These are phyloP conservation scores for Onychorhynchus coronatus DNA, from an alignment of 2,113 vertebrate species.

Conservation along the genomic window DNA sequence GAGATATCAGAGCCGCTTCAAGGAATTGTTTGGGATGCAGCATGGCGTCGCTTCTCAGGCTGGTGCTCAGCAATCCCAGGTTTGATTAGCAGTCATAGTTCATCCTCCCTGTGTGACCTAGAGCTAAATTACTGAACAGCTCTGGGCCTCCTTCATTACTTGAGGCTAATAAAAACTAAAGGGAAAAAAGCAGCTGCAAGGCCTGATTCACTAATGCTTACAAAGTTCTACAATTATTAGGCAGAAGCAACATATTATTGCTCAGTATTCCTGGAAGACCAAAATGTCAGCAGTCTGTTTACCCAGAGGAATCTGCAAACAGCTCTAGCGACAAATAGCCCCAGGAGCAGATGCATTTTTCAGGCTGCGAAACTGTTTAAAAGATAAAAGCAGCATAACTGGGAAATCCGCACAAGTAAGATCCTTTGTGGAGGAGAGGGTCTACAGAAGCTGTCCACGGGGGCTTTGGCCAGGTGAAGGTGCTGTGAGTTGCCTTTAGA, in stretches of 20 bases:
- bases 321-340: not conserved
- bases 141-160: not conserved
- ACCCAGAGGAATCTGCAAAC: constrained; percentile 14
- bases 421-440: not conserved
- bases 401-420: not conserved
- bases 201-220: not conserved
- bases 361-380: not conserved
- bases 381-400: not conserved
- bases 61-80: not conserved
- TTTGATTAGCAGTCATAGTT: not conserved
- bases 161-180: not conserved
- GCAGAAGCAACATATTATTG: not conserved
- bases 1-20: not conserved
- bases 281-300: not conserved
- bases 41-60: not conserved
- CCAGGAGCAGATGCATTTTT: not conserved
- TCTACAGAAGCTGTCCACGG: not conserved
- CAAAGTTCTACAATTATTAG: not conserved
- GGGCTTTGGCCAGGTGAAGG: not conserved
- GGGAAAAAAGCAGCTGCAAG: not conserved
- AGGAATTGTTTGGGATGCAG: not conserved
- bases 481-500: not conserved
- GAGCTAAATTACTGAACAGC: not conserved
- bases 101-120: not conserved
- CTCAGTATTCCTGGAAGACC: constrained; percentile 34